These are phyloP conservation scores for Vimba vimba DNA, from an alignment of 2,113 vertebrate genomes.

Conservation along the genomic window DNA sequence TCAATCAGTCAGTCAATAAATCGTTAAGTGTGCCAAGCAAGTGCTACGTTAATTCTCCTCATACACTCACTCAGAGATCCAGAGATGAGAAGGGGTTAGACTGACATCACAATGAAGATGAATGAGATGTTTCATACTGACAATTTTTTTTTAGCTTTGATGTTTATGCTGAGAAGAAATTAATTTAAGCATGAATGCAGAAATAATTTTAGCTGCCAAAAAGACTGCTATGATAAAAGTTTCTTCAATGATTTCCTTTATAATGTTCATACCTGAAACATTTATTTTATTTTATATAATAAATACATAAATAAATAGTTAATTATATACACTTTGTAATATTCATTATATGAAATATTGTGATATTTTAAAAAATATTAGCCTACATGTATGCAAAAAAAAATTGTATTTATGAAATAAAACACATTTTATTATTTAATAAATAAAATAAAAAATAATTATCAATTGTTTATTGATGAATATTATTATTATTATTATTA, in stretches of 20 bases:
- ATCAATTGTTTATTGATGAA: background rate
- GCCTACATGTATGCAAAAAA: background rate
- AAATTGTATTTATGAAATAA: background rate
- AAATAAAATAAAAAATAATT: background rate
- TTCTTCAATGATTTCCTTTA: background rate
- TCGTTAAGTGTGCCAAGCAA: conserved; percentile 43
- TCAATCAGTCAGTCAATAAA: conserved; percentile 59
- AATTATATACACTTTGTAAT: background rate
- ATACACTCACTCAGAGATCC: conserved; percentile 34
- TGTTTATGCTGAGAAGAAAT: background rate
- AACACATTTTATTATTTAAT: background rate
- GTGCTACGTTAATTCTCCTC: conserved; percentile 36
- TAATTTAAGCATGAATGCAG: background rate
- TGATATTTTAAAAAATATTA: background rate
- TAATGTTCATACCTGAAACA: background rate
- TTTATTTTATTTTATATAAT: background rate
- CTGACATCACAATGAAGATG: conserved; percentile 27
- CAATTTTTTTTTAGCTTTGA: background rate
- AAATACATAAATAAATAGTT: background rate
- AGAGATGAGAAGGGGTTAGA: conserved; percentile 24
- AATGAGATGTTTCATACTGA: background rate
- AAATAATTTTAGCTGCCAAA: background rate
- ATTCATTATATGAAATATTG: background rate
- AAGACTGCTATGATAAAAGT: no score
- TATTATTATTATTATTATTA: no score